Evolutionary conservation across 2,888 invertebrate genomes (phyloP), one percentile per base, ranked within the genome.

Genomic region (Arge pagana): DNA sequence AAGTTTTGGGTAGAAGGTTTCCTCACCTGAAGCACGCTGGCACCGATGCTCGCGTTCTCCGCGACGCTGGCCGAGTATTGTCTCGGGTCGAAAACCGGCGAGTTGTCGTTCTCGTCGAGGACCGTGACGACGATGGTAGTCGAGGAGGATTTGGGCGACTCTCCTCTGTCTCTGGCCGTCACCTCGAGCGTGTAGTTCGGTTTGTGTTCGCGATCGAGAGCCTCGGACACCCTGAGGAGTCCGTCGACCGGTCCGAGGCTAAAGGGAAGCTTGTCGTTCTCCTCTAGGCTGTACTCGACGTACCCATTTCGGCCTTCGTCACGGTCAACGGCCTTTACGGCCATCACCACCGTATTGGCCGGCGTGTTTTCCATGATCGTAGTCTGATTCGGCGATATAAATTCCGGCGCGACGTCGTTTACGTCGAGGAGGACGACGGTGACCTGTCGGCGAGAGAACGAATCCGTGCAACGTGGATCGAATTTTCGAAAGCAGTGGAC

Each of bases 21-120:
- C n/a, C 68, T 76, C 77, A 89, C 90, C 82, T 92, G 91, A 31
- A 95, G 76, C 0, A 96, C 90, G 73, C 90, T 93, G 33, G 91
- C 90, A 4, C 96, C 96, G 61, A 95, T 91, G 60, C 90, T 90
- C n/a, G 93, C 91, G 76, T 96, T 93, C 79, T 96, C 96, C 0
- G 92, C 90, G 23, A 95, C 89, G 2, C 89, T 88, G 1, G 94
- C 91, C 56, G 91, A 91, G 72, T 94, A 95, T 71, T 93, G 92
- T 67, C 89, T 88, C 0, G 91, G 91, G 72, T 93, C 90, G 73
- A 94, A 94, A 3, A 90, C 85, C 0, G 94, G 94, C 56, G 89
- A 88, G 70, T 93, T 93, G 72, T 94, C 94, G 76, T 94, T 94
- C 76, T 92, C 92, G 73, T 94, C 94, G 42, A 91, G 79, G 55